These are phyloP conservation scores for Conus canariensis DNA, from an alignment of 2,888 invertebrate genomes.

Conservation along the genomic window DNA sequence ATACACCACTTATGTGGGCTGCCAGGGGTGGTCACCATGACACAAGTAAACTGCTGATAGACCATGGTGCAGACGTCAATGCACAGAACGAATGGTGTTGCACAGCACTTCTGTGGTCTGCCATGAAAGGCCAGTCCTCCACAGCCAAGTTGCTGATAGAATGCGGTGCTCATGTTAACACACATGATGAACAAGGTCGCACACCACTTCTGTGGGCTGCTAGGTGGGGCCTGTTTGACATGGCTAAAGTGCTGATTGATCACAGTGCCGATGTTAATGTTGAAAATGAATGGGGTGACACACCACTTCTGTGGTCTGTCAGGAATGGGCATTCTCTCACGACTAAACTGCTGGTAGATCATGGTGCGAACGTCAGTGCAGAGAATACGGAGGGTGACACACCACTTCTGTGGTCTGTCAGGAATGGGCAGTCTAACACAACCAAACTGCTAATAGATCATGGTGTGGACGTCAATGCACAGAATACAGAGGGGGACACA, in stretches of 20 bases:
- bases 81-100: neutral
- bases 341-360: neutral
- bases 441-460: neutral
- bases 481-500: neutral
- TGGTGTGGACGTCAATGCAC: neutral
- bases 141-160: neutral
- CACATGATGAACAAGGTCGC: too few relatives aligned
- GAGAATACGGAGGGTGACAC: neutral
- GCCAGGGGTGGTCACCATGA: neutral
- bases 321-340: neutral
- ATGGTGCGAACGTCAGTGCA: neutral
- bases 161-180: neutral
- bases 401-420: neutral
- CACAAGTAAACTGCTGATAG: neutral
- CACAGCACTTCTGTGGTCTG: slow-evolving; percentile 19
- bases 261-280: too few relatives aligned
- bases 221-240: neutral
- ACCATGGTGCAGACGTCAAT: slow-evolving; percentile 9
- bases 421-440: neutral
- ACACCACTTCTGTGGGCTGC: neutral
- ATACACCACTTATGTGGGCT: neutral
- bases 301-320: neutral
- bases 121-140: neutral
- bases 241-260: neutral
- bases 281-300: neutral